Conservation (phyloP, 2,113 vertebrate genomes). For the Anguilla rostrata region DNA sequence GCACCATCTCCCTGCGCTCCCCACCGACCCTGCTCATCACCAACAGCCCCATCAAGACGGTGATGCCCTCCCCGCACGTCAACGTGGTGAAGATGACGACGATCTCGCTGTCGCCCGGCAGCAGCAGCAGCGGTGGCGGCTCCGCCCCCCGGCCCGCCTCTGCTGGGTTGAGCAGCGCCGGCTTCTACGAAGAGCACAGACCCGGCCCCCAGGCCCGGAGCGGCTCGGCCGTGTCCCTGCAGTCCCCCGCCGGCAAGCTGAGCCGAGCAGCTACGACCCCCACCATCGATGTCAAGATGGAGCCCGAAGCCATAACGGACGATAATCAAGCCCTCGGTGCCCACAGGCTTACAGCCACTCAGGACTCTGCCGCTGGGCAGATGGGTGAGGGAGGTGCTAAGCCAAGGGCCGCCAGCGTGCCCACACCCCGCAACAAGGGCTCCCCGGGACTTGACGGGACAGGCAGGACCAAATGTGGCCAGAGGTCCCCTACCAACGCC, state of each 20-base stretch:
- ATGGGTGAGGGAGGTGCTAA: constrained; percentile 59
- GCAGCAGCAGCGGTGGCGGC: constrained; percentile 53
- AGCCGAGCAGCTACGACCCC: constrained; percentile 52
- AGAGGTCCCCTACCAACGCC: constrained; percentile 56
- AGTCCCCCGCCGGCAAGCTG: constrained; percentile 73
- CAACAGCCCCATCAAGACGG: constrained; percentile 91
- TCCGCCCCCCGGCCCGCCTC: constrained; percentile 77
- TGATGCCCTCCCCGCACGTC: constrained; percentile 87
- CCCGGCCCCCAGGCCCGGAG: constrained; percentile 75
- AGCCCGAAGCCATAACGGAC: constrained; percentile 79
- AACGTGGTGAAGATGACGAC: constrained; percentile 94
- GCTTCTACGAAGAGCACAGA: constrained; percentile 68
- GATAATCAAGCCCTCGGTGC: constrained; percentile 65
- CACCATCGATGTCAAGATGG: constrained; percentile 82
- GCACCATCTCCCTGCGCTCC: constrained; percentile 85
- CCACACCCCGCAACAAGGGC: constrained; percentile 70
- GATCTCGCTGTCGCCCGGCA: constrained; percentile 84
- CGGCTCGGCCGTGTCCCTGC: constrained; percentile 77
- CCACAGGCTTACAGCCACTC: constrained; percentile 35
- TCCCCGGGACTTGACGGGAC: constrained; percentile 66
- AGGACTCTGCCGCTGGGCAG: constrained; percentile 57
- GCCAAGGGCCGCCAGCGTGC: constrained; percentile 77
- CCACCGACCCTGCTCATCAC: constrained; percentile 91
- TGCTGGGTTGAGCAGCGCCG: constrained; percentile 63
- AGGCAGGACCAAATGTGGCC: constrained; percentile 67